Evolutionary conservation across 2,797 vertebrate species (phyloP), one percentile per base, ranked within the genome.

Genomic region (Sphenodon punctatus): DNA sequence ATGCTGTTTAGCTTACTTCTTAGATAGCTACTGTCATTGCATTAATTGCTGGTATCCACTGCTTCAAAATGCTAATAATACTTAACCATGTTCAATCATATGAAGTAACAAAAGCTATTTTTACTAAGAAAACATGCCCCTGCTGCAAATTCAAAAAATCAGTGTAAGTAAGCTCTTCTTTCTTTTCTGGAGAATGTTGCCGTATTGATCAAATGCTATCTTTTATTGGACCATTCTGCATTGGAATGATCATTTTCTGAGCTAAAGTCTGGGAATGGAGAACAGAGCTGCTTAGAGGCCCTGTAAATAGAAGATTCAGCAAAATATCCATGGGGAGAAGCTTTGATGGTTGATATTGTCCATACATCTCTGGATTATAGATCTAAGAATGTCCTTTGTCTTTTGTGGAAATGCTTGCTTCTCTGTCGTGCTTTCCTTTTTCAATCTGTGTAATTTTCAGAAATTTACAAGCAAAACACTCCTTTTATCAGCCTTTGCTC

Each of bases 371-470:
- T 34, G 2, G 41, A 66, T 75, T 68, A 70, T 82, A 86, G 65
- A 51, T 39, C 61, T 77, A 39, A 51, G 72, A 85, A 79, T 56
- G 60, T 1, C 36, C 10, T 65, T 53, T 34, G 76, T 43, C 32
- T 73, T 88, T 80, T 66, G 49, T 42, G 58, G 55, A 60, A 81
- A 85, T 81, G 77, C 73, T 38, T 81, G 49, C 63, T 87, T 88
- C 75, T 61, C 49, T 63, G 60, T 58, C 23, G 88, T 74, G 65
- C 4, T 92, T 92, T 75, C 66, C 46, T 67, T 85, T 84, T 79
- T 32, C 78, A 70, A 30, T 19, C 46, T 55, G 17, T 63, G 67
- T 67, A 65, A 66, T 60, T 79, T 80, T 85, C 65, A 81, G 82
- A 63, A 78, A 79, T 72, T 84, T 86, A 71, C 61, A 72, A 72